These are phyloP conservation scores for Otis tarda DNA, from an alignment of 2,113 vertebrate genomes.

Conservation along the genomic window DNA sequence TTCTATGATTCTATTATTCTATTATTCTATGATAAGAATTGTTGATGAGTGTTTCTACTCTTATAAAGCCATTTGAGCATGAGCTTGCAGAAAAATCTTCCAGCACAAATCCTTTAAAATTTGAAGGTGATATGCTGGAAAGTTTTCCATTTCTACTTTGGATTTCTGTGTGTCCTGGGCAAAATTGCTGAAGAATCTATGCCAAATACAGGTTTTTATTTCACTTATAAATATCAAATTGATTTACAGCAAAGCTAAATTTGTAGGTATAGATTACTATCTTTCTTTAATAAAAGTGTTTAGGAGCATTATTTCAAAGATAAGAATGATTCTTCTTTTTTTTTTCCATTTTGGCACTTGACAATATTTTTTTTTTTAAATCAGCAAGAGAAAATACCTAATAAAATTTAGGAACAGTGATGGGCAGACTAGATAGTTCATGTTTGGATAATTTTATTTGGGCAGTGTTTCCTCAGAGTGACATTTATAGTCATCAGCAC, in stretches of 20 bases:
- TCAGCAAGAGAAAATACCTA: background rate
- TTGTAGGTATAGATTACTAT: background rate
- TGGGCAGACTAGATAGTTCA: background rate
- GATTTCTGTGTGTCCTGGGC: background rate
- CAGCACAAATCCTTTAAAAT: background rate
- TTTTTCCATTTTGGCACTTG: background rate
- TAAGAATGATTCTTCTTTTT: background rate
- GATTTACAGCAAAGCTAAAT: background rate
- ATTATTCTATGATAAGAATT: background rate
- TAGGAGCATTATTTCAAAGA: background rate
- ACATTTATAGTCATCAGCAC: constrained; percentile 19
- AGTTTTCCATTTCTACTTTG: background rate
- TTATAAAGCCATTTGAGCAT: background rate
- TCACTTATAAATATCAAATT: background rate
- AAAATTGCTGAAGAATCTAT: background rate
- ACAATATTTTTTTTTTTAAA: background rate
- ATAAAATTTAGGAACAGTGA: background rate
- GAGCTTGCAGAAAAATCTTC: background rate
- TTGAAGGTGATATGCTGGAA: background rate
- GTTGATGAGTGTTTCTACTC: background rate
- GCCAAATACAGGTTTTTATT: background rate
- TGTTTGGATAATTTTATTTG: background rate
- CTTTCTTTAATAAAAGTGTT: background rate
- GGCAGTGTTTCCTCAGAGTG: background rate
- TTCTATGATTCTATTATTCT: no score